phyloP scores from a whole-genome alignment of 2,113 vertebrate genomes.

The Muntiacus muntjak region DNA sequence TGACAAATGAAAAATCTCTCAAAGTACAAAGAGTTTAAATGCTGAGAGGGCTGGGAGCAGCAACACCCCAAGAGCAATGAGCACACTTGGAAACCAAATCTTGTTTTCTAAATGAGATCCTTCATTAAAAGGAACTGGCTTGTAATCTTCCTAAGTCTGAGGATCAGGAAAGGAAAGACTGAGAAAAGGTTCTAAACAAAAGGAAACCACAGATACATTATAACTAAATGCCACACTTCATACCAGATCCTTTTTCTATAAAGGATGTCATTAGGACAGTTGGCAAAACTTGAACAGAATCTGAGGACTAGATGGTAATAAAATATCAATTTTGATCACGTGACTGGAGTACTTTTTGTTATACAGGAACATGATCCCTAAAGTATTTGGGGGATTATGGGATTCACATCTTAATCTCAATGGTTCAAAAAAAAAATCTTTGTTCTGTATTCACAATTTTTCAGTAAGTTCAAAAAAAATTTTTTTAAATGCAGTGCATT shows the following conservation, averaged over 20 bases:
- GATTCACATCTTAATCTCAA: not conserved
- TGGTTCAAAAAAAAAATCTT: not conserved
- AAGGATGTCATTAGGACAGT: not conserved
- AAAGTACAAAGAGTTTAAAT: not conserved
- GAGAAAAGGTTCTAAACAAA: not conserved
- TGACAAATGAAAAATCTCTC: not conserved
- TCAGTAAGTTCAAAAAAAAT: not conserved
- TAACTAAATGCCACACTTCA: not conserved
- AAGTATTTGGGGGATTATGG: not conserved
- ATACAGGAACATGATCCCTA: not conserved
- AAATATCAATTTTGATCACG: not conserved
- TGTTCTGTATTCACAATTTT: not conserved
- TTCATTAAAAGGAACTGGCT: not conserved
- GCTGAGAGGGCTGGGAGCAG: not conserved
- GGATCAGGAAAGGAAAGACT: not conserved
- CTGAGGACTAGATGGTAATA: not conserved
- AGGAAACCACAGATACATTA: not conserved
- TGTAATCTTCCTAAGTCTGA: not conserved
- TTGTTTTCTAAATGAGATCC: not conserved
- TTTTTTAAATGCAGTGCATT: not conserved
- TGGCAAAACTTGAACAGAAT: not conserved
- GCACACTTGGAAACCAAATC: not conserved
- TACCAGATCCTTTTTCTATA: not conserved
- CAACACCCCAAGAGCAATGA: not conserved
- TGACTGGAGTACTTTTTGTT: not conserved